Percentiles rank a stretch among this genome's conserved stretches.
These are phyloP conservation scores for Caloenas nicobarica DNA, from an alignment of 2,113 vertebrate species.

Conservation along the genomic window DNA sequence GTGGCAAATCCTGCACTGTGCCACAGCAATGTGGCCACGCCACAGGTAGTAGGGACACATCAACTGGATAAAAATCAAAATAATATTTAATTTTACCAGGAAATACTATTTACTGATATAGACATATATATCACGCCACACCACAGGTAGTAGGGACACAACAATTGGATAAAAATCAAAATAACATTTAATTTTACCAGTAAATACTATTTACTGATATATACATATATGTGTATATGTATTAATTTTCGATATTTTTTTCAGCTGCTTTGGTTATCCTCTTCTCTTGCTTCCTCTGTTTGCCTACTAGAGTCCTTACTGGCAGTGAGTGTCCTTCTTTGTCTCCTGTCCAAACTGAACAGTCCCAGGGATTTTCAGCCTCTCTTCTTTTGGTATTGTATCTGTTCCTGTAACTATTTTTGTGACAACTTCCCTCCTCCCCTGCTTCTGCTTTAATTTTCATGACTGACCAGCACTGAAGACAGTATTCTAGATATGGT, in stretches of 20 bases:
- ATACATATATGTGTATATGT: no score
- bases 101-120: background rate
- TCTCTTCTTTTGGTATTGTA: background rate
- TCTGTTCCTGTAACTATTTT: background rate
- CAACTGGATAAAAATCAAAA: background rate
- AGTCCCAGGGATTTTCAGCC: background rate
- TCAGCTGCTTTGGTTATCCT: background rate
- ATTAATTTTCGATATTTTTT: background rate
- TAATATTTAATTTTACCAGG: background rate
- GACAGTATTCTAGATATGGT: background rate
- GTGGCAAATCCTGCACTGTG: background rate
- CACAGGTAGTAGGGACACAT: background rate
- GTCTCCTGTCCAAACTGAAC: background rate
- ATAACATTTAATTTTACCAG: background rate
- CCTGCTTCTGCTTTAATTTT: background rate
- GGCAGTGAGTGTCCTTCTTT: background rate
- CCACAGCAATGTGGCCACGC: accelerated
- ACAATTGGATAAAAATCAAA: background rate
- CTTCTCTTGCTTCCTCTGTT: background rate
- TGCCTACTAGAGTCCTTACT: background rate
- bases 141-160: background rate
- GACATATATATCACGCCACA: accelerated
- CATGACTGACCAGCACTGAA: background rate
- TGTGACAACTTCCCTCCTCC: background rate
- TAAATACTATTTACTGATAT: background rate